phyloP scores from a whole-genome alignment of 2,797 vertebrate genomes.

The Sebastes diploproa region DNA sequence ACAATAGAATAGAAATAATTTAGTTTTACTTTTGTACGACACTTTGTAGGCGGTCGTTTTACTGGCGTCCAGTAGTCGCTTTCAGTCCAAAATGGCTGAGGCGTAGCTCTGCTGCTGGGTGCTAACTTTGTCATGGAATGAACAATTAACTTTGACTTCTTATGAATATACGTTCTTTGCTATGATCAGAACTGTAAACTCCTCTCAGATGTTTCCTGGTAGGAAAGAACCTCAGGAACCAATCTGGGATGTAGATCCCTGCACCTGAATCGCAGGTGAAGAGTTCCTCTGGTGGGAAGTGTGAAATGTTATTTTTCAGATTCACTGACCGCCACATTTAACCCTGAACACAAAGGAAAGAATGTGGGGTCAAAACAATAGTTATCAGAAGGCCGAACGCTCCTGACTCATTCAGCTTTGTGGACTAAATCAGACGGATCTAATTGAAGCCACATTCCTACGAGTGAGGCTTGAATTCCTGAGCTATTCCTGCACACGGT shows the following conservation, averaged over 20 bases:
- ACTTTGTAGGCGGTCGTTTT: no score
- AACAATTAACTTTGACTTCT: no score
- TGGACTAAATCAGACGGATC: constrained; percentile 57
- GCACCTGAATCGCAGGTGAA: not conserved
- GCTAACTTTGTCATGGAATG: no score
- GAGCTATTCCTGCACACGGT: constrained; percentile 46
- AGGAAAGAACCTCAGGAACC: not conserved
- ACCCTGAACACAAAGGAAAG: constrained; percentile 43
- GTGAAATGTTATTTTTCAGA: constrained; percentile 50
- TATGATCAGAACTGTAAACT: constrained; percentile 35
- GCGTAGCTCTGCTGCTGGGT: no score
- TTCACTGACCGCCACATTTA: constrained; percentile 44
- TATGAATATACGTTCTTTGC: not conserved
- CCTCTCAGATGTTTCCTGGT: constrained; percentile 34
- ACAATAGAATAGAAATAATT: no score
- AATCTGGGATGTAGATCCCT: not conserved
- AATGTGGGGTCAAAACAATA: constrained; percentile 46
- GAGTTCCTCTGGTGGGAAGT: constrained; percentile 27
- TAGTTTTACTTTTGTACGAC: no score
- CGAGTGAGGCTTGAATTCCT: constrained; percentile 62
- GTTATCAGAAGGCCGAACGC: constrained; percentile 37
- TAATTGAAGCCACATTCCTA: constrained; percentile 78
- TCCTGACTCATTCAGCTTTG: constrained; percentile 62
- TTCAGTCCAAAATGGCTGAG: no score
- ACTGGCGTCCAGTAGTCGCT: no score